phyloP scores from a whole-genome alignment of 2,888 invertebrate genomes.

The Cosmopolites sordidus region DNA sequence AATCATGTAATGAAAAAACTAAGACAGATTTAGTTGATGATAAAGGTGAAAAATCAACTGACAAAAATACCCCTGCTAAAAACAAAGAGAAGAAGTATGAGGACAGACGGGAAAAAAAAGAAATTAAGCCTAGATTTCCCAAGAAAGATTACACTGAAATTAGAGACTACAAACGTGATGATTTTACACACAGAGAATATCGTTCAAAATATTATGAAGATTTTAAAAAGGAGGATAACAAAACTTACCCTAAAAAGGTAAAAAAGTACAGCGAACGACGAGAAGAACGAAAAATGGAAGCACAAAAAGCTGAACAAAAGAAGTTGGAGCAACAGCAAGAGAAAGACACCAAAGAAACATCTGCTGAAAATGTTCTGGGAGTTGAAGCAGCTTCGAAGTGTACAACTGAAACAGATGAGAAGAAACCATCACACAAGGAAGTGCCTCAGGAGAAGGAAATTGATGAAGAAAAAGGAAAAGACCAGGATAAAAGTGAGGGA shows the following conservation, averaged over 20 bases:
- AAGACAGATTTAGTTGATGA: constrained; percentile 22
- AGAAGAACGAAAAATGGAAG: constrained; percentile 46
- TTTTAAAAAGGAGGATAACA: constrained; percentile 26
- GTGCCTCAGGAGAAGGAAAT: not conserved
- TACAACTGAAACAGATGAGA: not conserved
- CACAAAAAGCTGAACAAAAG: constrained; percentile 39
- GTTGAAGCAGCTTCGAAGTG: not conserved
- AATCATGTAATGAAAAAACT: constrained; percentile 29
- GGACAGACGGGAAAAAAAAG: constrained; percentile 42
- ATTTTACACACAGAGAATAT: constrained; percentile 31
- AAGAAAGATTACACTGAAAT: constrained; percentile 38
- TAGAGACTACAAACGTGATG: constrained; percentile 35
- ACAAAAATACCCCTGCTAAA: constrained; percentile 34
- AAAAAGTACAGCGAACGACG: constrained; percentile 48
- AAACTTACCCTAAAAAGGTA: constrained; percentile 32
- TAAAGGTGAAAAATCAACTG: constrained; percentile 26
- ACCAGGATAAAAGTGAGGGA: constrained; percentile 11
- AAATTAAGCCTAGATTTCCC: constrained; percentile 38
- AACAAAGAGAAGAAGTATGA: constrained; percentile 40
- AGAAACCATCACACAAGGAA: not conserved
- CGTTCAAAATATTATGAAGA: constrained; percentile 35
- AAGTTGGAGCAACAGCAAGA: constrained; percentile 20
- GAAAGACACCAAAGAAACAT: not conserved
- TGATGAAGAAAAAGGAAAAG: constrained; percentile 40
- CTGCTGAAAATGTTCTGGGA: not conserved